phyloP scores from a whole-genome alignment of 2,113 vertebrate genomes.

The Phrynosoma platyrhinos region DNA sequence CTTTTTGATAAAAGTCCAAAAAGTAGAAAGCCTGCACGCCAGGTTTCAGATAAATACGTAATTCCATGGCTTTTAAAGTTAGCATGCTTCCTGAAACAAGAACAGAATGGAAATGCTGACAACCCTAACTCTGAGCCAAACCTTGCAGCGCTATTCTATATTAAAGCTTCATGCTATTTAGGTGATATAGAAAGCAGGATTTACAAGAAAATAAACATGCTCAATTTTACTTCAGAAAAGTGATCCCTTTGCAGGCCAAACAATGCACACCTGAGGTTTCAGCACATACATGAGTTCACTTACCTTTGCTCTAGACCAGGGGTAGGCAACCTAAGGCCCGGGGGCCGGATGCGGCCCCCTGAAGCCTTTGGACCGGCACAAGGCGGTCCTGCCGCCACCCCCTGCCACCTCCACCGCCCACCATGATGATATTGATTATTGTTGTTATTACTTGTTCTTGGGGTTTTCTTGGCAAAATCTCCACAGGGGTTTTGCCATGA shows the following conservation, averaged over 20 bases:
- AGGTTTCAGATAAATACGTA: slow-evolving; percentile 49
- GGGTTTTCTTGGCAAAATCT: no score
- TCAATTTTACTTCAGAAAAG: neutral
- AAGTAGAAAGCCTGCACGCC: neutral
- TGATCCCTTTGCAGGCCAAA: neutral
- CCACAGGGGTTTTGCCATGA: no score
- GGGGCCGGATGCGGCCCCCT: no score
- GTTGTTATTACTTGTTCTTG: no score
- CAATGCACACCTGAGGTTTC: neutral
- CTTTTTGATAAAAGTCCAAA: slow-evolving; percentile 46
- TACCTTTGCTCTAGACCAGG: neutral
- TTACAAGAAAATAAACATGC: neutral
- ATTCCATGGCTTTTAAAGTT: slow-evolving; percentile 54
- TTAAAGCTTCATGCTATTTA: neutral
- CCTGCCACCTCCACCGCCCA: no score
- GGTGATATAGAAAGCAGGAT: neutral
- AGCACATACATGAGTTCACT: neutral
- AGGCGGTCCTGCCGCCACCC: no score
- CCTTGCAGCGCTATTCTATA: neutral
- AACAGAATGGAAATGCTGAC: slow-evolving; percentile 56
- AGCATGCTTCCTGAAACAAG: slow-evolving; percentile 54
- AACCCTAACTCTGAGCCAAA: slow-evolving; percentile 17
- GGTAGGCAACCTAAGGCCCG: no score
- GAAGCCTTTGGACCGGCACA: no score
- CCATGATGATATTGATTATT: no score